phyloP scores from a whole-genome alignment of 2,888 invertebrate species.

The Iselma pallidipennis region DNA sequence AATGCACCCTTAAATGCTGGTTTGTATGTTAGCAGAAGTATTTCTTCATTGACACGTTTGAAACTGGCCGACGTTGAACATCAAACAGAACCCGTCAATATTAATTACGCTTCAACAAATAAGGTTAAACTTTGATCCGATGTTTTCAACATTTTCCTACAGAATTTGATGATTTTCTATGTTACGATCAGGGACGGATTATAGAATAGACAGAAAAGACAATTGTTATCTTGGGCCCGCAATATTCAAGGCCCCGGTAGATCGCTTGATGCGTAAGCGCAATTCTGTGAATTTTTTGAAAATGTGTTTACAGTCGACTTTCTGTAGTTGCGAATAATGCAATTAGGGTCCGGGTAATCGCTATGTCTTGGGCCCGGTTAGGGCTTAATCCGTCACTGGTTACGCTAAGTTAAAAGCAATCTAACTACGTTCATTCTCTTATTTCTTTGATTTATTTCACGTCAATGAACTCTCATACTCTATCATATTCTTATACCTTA shows the following conservation, averaged over 20 bases:
- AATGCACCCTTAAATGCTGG: conserved; percentile 20
- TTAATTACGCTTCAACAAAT: conserved; percentile 33
- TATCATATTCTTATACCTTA: conserved; percentile 16
- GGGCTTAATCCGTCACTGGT: too few relatives aligned
- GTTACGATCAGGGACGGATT: too few relatives aligned
- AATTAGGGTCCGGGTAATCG: too few relatives aligned
- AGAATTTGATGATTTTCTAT: conserved; percentile 18
- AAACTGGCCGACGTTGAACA: conserved; percentile 26
- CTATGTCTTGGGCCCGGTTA: too few relatives aligned
- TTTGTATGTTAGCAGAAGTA: conserved; percentile 25
- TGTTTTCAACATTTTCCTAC: conserved; percentile 22
- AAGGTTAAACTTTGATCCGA: conserved; percentile 30
- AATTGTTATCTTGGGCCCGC: too few relatives aligned
- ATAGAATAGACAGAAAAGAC: too few relatives aligned
- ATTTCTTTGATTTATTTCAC: conserved; percentile 14
- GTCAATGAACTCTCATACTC: conserved; percentile 17
- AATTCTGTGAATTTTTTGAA: too few relatives aligned
- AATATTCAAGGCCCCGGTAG: too few relatives aligned
- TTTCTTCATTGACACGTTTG: conserved; percentile 27
- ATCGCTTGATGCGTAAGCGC: too few relatives aligned
- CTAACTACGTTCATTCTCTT: not conserved
- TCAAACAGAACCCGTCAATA: conserved; percentile 36
- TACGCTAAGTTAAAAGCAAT: conserved; percentile 17
- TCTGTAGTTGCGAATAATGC: too few relatives aligned
- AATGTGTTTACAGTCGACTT: too few relatives aligned